Evolutionary conservation across 2,113 vertebrate species (phyloP).

Genomic region (Gallinago media): DNA sequence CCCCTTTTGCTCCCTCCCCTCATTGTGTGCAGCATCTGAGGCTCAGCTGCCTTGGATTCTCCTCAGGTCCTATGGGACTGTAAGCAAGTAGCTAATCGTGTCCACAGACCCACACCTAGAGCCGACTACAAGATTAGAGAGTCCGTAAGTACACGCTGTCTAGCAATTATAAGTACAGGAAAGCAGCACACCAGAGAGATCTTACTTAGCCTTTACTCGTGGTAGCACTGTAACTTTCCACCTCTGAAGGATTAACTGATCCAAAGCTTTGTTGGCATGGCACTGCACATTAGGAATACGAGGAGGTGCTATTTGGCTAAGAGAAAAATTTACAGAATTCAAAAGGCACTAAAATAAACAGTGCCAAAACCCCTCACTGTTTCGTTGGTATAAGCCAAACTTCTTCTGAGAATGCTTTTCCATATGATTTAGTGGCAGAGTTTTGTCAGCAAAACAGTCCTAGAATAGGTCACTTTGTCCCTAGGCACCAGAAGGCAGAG

Average conservation of each 20-base stretch:
- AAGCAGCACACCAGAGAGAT: neutral
- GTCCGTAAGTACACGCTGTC: neutral
- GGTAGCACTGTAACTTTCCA: neutral
- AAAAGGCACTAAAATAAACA: neutral
- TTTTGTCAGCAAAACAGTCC: neutral
- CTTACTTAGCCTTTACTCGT: neutral
- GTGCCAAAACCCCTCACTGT: neutral
- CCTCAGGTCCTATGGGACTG: neutral
- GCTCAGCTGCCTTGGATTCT: neutral
- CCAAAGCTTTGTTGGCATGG: neutral
- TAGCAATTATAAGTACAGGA: neutral
- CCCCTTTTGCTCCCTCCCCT: neutral
- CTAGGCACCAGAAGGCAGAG: neutral
- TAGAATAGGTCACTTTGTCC: neutral
- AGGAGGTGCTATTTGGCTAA: neutral
- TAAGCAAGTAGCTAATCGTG: neutral
- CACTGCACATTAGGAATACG: neutral
- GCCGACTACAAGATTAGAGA: neutral
- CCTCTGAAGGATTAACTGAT: neutral
- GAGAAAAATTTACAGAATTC: neutral
- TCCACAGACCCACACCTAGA: neutral
- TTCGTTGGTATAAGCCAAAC: neutral
- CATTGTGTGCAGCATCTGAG: neutral
- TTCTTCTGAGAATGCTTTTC: neutral
- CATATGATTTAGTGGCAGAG: neutral